Base-by-base conservation (phyloP, 2,797 vertebrate species). In the Ciconia nigra region DNA sequence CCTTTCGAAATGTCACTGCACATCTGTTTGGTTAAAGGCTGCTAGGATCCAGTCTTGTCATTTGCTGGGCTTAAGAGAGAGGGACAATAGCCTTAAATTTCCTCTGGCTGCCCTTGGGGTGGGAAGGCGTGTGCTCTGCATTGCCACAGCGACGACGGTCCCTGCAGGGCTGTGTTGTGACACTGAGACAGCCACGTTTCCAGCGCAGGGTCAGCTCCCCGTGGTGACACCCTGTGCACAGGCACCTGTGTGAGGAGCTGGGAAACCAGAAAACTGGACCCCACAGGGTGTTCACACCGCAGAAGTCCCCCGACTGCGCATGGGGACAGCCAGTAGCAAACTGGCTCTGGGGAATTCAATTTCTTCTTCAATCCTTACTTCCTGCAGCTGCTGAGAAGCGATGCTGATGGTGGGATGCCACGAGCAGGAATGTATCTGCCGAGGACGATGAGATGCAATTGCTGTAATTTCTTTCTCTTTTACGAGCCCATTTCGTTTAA, bases 161-260 rank as follows among this genome's bases (percentile, higher is more conserved):
- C 41, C 55, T 28, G 12, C 20, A n/a, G 66, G 20, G 41, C 61
- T 39, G 24, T 37, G 44, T 28, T 37, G 69, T 2, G 9, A 58
- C 22, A 26, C n/a, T 0, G 2, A 19, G 42, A 21, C 0, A 5
- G 63, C 17, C 25, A 22, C 2, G 1, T 31, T n/a, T 24, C 33
- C 77, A 49, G 35, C 1, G 2, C 20, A 15, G 58, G 29, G 9
- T 58, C 69, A 33, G 29, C 22, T 67, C 59, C 70, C 31, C 0
- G 0, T 6, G 15, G 33, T 24, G 24, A n/a, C 8, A 33, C 22
- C 58, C 35, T 15, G 10, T 21, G 55, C 20, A 3, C 28, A 41
- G 21, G 13, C 22, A 41, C n/a, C 51, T 0, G 0, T 9, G 13
- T 25, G 46, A 70, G 52, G 58, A 77, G 33, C 58, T 41, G 58